Percentiles rank a stretch among this genome's conserved stretches.
These are phyloP conservation scores for Magallana angulata DNA, from an alignment of 1,140 invertebrate species.

Conservation along the genomic window DNA sequence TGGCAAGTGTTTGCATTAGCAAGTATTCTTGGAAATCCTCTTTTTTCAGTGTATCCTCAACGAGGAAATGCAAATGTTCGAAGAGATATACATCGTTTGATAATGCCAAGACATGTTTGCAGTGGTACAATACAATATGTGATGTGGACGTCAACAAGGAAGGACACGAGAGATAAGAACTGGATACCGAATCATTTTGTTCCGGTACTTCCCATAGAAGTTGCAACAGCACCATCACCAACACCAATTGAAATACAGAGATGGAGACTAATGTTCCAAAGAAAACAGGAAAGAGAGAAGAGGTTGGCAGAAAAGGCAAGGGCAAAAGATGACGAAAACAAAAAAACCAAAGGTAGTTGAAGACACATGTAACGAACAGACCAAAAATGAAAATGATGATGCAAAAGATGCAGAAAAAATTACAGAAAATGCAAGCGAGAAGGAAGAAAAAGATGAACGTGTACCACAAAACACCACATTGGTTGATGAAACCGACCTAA, in stretches of 20 bases:
- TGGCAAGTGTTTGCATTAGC: constrained; percentile 56
- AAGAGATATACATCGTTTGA: constrained; percentile 38
- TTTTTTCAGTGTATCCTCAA: constrained; percentile 47
- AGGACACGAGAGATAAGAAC: background rate
- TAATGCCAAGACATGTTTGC: constrained; percentile 26
- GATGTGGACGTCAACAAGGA: constrained; percentile 51
- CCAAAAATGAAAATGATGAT: background rate
- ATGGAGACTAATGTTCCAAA: too few species aligned
- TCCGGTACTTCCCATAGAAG: constrained; percentile 37
- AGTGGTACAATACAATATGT: background rate
- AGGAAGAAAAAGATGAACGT: background rate
- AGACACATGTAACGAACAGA: background rate
- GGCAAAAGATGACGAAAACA: background rate
- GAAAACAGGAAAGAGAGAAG: background rate
- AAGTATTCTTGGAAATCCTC: constrained; percentile 41
- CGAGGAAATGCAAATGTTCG: constrained; percentile 42
- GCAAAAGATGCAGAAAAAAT: background rate
- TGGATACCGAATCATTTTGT: constrained; percentile 58
- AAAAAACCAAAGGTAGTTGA: background rate
- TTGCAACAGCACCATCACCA: background rate
- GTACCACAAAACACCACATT: background rate
- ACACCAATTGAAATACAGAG: background rate
- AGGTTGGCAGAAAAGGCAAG: background rate
- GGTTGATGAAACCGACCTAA: background rate
- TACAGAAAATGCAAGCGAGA: background rate